Evolutionary conservation across 2,888 invertebrate genomes (phyloP).

Genomic region (Tuta absoluta): DNA sequence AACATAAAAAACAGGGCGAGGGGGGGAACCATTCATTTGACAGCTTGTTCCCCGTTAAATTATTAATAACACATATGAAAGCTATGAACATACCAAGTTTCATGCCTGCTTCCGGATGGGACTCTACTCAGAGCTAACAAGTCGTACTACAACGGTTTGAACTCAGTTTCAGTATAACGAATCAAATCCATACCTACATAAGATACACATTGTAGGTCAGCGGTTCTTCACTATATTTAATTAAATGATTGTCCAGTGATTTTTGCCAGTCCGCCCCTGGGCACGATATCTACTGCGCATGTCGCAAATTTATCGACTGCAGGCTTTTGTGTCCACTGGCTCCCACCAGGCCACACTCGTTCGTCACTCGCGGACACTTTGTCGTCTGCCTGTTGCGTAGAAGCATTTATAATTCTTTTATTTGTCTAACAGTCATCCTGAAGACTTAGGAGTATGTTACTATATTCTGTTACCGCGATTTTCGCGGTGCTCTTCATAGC

Average conservation of each 20-base stretch:
- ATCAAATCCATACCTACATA: no score
- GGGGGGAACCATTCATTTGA: no score
- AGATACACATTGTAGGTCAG: background rate
- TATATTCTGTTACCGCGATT: conserved; percentile 67
- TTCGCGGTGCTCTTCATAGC: conserved; percentile 66
- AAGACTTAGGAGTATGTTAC: conserved; percentile 56
- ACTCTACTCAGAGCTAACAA: no score
- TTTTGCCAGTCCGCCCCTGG: conserved; percentile 58
- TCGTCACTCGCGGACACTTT: conserved; percentile 60
- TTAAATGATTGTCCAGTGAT: background rate
- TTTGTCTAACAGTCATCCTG: conserved; percentile 31
- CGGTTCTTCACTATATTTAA: background rate
- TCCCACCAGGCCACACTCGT: conserved; percentile 65
- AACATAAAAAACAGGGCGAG: no score
- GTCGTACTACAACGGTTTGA: no score
- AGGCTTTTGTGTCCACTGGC: conserved; percentile 61
- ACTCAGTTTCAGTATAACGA: no score
- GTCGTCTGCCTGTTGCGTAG: conserved; percentile 46
- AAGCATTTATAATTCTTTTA: conserved; percentile 38
- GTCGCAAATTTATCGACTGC: conserved; percentile 78
- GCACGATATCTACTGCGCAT: conserved; percentile 67
- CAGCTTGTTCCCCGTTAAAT: no score
- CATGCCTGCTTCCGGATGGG: no score
- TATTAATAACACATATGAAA: no score
- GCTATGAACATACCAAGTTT: no score